Evolutionary conservation across 1,140 invertebrate species (phyloP).

Genomic region (Drusus annulatus): DNA sequence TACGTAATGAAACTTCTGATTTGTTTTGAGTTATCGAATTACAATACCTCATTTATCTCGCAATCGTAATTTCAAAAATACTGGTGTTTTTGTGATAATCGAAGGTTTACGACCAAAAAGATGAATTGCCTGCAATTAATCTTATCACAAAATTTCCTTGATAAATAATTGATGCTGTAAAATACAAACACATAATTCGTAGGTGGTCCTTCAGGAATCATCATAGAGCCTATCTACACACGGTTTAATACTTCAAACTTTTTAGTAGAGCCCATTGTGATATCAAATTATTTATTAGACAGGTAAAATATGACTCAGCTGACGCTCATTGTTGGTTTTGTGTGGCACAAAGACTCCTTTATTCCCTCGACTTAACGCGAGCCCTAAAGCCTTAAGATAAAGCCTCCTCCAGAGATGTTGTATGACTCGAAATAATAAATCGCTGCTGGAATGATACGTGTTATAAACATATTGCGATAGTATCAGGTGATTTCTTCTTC

Average conservation of each 20-base stretch:
- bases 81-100: too few relatives aligned
- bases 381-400: conserved; percentile 19
- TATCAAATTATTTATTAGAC: conserved; percentile 41
- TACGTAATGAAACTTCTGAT: too few relatives aligned
- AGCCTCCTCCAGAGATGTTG: background rate
- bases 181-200: background rate
- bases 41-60: too few relatives aligned
- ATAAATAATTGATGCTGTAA: conserved; percentile 1
- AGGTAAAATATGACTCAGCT: conserved; percentile 18
- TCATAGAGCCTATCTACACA: background rate
- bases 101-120: too few relatives aligned
- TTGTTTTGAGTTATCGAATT: too few relatives aligned
- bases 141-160: background rate
- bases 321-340: conserved; percentile 19
- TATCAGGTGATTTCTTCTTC: conserved; percentile 4
- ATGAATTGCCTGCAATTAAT: too few relatives aligned
- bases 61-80: too few relatives aligned
- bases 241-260: background rate
- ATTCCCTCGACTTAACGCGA: conserved; percentile 35
- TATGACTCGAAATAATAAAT: conserved; percentile 10
- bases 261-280: conserved; percentile 14
- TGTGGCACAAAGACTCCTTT: conserved; percentile 32
- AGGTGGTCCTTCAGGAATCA: conserved; percentile 19
- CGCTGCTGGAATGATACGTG: conserved; percentile 1
- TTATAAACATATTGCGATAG: conserved; percentile 1